Conservation (phyloP, 2,888 invertebrate species). For the Graphium colonna region DNA sequence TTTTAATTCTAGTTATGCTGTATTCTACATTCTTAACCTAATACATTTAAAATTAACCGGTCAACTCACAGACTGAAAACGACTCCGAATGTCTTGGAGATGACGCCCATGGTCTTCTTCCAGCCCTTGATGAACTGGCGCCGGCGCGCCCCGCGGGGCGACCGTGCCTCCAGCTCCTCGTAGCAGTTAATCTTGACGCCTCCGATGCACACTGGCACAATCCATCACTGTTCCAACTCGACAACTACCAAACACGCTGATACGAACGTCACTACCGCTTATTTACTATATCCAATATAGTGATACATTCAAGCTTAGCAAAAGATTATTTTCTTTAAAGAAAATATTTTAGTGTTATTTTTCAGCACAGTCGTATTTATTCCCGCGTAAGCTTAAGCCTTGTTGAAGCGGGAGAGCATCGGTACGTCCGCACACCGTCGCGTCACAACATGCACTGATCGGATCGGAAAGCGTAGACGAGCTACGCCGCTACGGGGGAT, state of each 20-base stretch:
- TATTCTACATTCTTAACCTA: neutral
- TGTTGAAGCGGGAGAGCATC: constrained; percentile 21
- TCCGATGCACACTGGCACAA: constrained; percentile 39
- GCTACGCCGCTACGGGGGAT: constrained; percentile 65
- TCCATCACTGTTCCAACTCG: constrained; percentile 55
- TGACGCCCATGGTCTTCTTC: constrained; percentile 85
- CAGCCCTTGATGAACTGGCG: constrained; percentile 75
- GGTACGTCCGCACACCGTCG: constrained; percentile 48
- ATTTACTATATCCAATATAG: too few species aligned
- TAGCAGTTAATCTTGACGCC: constrained; percentile 72
- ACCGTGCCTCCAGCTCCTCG: constrained; percentile 63
- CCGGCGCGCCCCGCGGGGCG: constrained; percentile 72
- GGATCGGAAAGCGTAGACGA: constrained; percentile 41
- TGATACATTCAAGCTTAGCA: neutral
- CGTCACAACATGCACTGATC: constrained; percentile 53
- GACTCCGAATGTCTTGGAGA: constrained; percentile 88
- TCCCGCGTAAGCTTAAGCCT: constrained; percentile 5
- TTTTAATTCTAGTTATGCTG: too few species aligned
- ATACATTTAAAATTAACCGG: neutral
- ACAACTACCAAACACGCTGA: neutral
- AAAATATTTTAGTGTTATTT: neutral
- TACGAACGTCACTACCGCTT: too few species aligned
- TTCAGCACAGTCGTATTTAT: constrained; percentile 11
- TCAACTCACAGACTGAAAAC: constrained; percentile 89
- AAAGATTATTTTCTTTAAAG: neutral